Base-by-base conservation (phyloP, 1,140 invertebrate genomes). In the Zaprionus ghesquierei region DNA sequence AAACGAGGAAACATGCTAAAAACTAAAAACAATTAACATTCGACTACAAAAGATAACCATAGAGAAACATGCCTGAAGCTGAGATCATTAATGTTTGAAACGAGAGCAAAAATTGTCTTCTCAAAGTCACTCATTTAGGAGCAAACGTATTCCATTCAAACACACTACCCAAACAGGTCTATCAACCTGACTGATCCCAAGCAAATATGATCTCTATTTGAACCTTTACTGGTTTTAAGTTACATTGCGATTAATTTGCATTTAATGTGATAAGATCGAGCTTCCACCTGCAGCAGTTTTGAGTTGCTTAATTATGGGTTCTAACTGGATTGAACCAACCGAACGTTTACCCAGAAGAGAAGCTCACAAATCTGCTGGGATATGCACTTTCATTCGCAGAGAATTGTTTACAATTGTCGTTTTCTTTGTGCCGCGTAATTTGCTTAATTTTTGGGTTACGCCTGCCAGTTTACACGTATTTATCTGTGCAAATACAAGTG, bases 401-500 rank as follows among this genome's bases (percentile, higher is more conserved):
- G 31, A 69, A 63, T 64, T 66, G 73, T 69, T 69, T 73, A 81
- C 74, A 86, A 81, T 86, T 85, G 60, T 41, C 63, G 38, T 53
- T 60, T 10, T 22, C 72, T 64, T 78, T 75, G 76, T 75, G 63
- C 27, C 49, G 63, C 59, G 79, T 74, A 77, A 80, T 79, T 80
- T 79, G 66, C 35, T 60, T 51, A 77, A 55, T 81, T 75, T 86
- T 49, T 25, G 50, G 56, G 75, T 60, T 81, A 75, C 66, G 73
- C 78, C 78, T 78, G 77, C 69, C 38, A 59, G 25, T 62, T 70
- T 75, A 81, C 77, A 85, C 69, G 63, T 86, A 74, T 38, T 31
- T 25, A 10, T 13, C n/a, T n/a, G n/a, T n/a, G n/a, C n/a, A n/a
- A n/a, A n/a, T 50, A 23, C 27, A 10, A 46, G 12, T 49, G 38